A percentile compares a stretch with the other conserved stretches of the same genome.
These are phyloP conservation scores for Gasterosteus nipponicus DNA, from an alignment of 2,113 vertebrate species.

Conservation along the genomic window DNA sequence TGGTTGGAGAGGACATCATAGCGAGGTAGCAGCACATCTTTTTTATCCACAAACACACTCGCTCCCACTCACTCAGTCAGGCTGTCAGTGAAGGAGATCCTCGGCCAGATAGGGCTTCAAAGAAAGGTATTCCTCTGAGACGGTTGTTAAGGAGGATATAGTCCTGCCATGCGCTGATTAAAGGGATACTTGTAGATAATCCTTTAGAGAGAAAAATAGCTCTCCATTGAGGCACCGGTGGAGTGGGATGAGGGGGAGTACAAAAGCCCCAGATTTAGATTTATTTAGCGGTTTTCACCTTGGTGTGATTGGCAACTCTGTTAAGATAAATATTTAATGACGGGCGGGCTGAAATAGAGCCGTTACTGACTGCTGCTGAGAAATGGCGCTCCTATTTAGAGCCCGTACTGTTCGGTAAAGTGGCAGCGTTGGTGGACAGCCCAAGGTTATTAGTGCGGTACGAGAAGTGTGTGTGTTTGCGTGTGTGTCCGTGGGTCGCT, in stretches of 20 bases:
- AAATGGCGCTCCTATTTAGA: conserved; percentile 80
- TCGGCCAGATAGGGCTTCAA: conserved; percentile 77
- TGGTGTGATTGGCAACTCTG: conserved; percentile 69
- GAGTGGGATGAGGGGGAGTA: conserved; percentile 13
- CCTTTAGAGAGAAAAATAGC: conserved; percentile 62
- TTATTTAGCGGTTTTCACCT: conserved; percentile 79
- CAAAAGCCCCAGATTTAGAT: conserved; percentile 62
- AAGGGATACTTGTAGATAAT: conserved; percentile 81
- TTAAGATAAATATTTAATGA: conserved; percentile 85
- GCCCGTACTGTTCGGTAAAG: conserved; percentile 71
- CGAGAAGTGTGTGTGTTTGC: conserved; percentile 68
- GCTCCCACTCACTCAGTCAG: conserved; percentile 59
- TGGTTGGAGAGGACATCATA: conserved; percentile 70
- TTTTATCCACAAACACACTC: conserved; percentile 71
- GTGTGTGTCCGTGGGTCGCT: conserved; percentile 46
- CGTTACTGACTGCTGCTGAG: conserved; percentile 76
- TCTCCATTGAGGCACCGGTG: conserved; percentile 66
- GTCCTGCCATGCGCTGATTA: conserved; percentile 78
- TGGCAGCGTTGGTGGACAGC: conserved; percentile 79
- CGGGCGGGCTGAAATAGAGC: conserved; percentile 78
- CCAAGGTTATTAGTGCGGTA: conserved; percentile 84
- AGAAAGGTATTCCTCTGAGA: conserved; percentile 79
- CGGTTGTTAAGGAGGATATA: conserved; percentile 71
- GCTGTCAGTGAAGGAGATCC: conserved; percentile 74
- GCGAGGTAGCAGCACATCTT: conserved; percentile 65